phyloP scores from a whole-genome alignment of 37 sponge, comb jelly and placozoan species.

The Spongilla lacustris region DNA sequence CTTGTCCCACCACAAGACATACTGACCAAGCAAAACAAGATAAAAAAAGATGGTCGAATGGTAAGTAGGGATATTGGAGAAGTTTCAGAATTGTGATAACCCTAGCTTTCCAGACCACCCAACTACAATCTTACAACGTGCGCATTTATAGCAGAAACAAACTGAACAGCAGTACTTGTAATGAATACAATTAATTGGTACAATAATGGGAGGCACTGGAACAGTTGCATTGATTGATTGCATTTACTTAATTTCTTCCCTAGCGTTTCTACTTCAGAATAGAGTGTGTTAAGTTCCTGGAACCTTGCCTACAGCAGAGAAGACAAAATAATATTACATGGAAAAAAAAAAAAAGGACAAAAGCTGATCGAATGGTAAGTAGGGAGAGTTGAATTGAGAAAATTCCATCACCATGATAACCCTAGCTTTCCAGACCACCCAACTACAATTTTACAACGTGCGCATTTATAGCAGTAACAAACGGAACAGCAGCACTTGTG shows the following conservation, averaged over 20 bases:
- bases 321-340: background rate
- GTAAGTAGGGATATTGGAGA: background rate
- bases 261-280: conserved; percentile 45
- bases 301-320: conserved; percentile 32
- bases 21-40: too few relatives aligned
- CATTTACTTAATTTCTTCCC: conserved; percentile 60
- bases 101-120: background rate
- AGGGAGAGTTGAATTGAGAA: background rate
- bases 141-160: background rate
- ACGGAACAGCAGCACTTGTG: too few relatives aligned
- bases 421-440: background rate
- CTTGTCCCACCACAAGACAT: conserved; percentile 24
- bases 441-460: background rate
- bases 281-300: conserved; percentile 63
- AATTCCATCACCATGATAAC: too few relatives aligned
- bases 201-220: background rate
- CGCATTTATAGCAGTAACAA: background rate
- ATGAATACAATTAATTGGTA: too few relatives aligned
- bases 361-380: background rate
- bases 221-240: background rate
- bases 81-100: too few relatives aligned
- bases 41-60: background rate
- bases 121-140: background rate
- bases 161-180: too few relatives aligned
- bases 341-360: too few relatives aligned